Percentiles rank a stretch among this genome's conserved stretches.
Conservation (phyloP, 2,113 vertebrate genomes). For the Hipposideros armiger region DNA sequence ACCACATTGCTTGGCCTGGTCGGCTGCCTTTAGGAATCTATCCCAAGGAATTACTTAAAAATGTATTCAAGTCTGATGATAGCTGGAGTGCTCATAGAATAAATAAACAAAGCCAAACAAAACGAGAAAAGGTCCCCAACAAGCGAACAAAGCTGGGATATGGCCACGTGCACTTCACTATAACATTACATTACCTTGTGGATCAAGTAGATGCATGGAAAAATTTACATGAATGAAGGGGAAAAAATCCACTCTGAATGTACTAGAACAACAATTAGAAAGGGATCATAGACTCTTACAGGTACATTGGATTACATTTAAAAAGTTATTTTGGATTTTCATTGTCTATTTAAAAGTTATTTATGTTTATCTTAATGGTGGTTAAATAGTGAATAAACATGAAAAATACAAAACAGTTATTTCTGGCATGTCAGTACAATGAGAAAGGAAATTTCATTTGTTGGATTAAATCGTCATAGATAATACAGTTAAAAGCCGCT, state of each 20-base stretch:
- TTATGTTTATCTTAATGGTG: background rate
- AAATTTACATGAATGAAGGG: background rate
- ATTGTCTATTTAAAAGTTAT: background rate
- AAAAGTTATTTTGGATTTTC: conserved; percentile 8
- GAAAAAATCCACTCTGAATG: background rate
- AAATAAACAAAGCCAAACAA: background rate
- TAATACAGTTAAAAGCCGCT: background rate
- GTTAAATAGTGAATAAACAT: background rate
- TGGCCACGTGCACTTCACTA: background rate
- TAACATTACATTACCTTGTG: background rate
- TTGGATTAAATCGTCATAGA: conserved; percentile 47
- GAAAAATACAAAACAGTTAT: background rate
- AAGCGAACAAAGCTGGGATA: background rate
- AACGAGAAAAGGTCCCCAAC: background rate
- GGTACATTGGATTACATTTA: conserved; percentile 14
- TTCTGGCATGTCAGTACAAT: background rate
- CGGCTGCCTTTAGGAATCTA: conserved; percentile 17
- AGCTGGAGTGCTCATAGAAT: background rate
- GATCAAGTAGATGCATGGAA: background rate
- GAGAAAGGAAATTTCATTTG: conserved; percentile 17
- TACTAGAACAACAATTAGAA: background rate
- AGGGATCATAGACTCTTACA: background rate
- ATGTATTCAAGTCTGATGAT: background rate
- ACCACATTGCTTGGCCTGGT: background rate
- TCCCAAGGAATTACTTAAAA: conserved; percentile 34